Evolutionary conservation across 2,888 invertebrate species (phyloP).

Genomic region (Himalopsyche kuldschensis): DNA sequence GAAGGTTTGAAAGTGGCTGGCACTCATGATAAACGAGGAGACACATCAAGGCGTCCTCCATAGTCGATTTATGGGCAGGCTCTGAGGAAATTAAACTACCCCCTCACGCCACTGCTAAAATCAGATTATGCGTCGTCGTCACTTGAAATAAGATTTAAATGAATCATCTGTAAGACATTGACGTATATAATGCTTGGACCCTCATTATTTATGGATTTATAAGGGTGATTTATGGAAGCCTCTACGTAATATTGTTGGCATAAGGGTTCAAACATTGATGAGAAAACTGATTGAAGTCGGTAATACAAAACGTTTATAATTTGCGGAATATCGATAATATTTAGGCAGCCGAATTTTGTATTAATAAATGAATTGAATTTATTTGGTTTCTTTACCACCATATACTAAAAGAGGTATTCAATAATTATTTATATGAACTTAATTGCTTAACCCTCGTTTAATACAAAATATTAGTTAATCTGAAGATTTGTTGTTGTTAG

Average conservation of each 20-base stretch:
- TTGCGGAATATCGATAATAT: too few relatives aligned
- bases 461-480: too few relatives aligned
- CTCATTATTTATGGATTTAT: background rate
- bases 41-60: conserved; percentile 29
- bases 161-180: background rate
- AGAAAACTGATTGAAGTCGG: background rate
- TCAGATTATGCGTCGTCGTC: conserved; percentile 11
- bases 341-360: too few relatives aligned
- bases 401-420: too few relatives aligned
- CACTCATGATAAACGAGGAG: conserved; percentile 32
- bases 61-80: conserved; percentile 31
- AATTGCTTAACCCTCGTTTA: too few relatives aligned
- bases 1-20: conserved; percentile 16
- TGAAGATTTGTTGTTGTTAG: too few relatives aligned
- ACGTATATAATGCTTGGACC: background rate
- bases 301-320: too few relatives aligned
- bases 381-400: too few relatives aligned
- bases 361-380: too few relatives aligned
- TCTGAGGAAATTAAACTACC: conserved; percentile 37
- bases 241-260: background rate
- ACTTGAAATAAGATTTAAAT: background rate
- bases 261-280: background rate
- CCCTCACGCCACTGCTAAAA: background rate
- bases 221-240: background rate
- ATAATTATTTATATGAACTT: too few relatives aligned